Evolutionary conservation across 1,140 invertebrate genomes (phyloP).

Genomic region (Apolygus lucorum): DNA sequence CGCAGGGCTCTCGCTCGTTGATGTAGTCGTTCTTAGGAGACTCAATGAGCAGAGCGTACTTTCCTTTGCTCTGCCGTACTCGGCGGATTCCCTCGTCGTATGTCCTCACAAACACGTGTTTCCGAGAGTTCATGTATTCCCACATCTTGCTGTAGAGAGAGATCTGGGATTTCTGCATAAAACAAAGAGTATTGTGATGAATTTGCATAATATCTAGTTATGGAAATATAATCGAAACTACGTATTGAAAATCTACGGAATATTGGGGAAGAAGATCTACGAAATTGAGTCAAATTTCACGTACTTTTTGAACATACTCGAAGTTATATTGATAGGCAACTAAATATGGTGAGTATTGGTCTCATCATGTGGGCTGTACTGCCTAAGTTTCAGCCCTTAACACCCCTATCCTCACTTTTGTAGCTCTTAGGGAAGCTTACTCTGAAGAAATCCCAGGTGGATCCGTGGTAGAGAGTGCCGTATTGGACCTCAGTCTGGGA

Average conservation of each 20-base stretch:
- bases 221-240: no score
- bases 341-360: no score
- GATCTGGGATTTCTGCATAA: constrained; percentile 74
- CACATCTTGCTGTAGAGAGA: constrained; percentile 89
- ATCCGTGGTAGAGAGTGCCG: constrained; percentile 74
- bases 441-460: constrained; percentile 88
- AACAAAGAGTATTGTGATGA: constrained; percentile 33
- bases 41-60: constrained; percentile 91
- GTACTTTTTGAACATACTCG: no score
- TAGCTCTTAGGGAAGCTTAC: no score
- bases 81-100: constrained; percentile 78
- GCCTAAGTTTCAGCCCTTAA: no score
- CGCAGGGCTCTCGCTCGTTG: constrained; percentile 85
- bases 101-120: constrained; percentile 69
- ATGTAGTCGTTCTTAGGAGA: constrained; percentile 91
- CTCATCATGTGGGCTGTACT: no score
- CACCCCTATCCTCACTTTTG: no score
- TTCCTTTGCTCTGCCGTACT: constrained; percentile 74
- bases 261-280: no score
- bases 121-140: constrained; percentile 84
- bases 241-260: no score
- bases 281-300: no score
- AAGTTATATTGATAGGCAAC: no score
- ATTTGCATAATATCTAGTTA: no score
- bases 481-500: constrained; percentile 94